These are phyloP conservation scores for Cyprinus carpio DNA, from an alignment of 2,113 vertebrate genomes.

Conservation along the genomic window DNA sequence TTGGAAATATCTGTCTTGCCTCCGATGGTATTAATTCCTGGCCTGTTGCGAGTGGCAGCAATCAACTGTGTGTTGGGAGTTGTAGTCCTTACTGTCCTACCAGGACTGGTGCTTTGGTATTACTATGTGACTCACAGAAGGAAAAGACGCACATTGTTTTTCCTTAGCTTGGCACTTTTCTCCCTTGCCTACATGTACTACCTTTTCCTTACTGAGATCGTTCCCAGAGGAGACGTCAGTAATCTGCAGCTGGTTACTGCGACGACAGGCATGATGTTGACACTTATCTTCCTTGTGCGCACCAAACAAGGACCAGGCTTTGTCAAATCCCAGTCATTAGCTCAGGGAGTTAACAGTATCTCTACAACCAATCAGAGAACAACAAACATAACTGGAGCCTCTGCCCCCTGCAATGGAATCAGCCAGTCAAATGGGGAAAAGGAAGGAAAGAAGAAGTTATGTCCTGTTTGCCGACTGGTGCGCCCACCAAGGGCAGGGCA, in stretches of 20 bases:
- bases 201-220: slow-evolving; percentile 86
- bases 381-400: slow-evolving; percentile 49
- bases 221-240: slow-evolving; percentile 78
- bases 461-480: slow-evolving; percentile 78
- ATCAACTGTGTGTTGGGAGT: slow-evolving; percentile 86
- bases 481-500: slow-evolving; percentile 89
- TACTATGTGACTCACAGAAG: slow-evolving; percentile 92
- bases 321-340: slow-evolving; percentile 64
- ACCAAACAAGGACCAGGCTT: slow-evolving; percentile 88
- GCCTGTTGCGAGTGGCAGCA: slow-evolving; percentile 85
- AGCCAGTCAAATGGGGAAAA: slow-evolving; percentile 43
- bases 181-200: slow-evolving; percentile 95
- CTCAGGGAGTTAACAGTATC: slow-evolving; percentile 55
- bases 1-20: slow-evolving; percentile 88
- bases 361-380: slow-evolving; percentile 64
- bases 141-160: slow-evolving; percentile 90
- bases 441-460: slow-evolving; percentile 77
- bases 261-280: slow-evolving; percentile 81
- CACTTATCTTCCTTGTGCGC: slow-evolving; percentile 77
- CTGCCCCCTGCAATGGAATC: slow-evolving; percentile 63
- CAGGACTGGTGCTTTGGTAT: slow-evolving; percentile 89
- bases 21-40: slow-evolving; percentile 86
- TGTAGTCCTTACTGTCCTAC: slow-evolving; percentile 80
- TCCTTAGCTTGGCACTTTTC: slow-evolving; percentile 93
- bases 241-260: slow-evolving; percentile 73